Evolutionary conservation across 2,113 vertebrate genomes (phyloP), one percentile per base, ranked within the genome.

Genomic region (Aldabrachelys gigantea): DNA sequence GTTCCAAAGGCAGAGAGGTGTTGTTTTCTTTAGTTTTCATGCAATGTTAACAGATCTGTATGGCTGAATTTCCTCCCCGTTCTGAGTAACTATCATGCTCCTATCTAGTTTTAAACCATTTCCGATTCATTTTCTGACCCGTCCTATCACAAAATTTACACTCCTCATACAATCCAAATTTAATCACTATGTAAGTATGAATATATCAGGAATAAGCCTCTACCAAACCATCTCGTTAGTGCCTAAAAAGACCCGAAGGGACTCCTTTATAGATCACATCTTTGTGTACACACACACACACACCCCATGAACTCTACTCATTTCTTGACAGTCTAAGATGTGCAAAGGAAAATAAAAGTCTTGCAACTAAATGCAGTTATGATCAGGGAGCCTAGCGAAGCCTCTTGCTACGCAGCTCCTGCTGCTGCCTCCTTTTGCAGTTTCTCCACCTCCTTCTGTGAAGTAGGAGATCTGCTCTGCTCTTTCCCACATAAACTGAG

Each of bases 401-500:
- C 82, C 88, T 93, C 89, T 65, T 27, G 35, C 65, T 84, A 88
- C 5, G 50, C 76, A 16, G 84, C 19, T 38, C 24, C 27, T 93
- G n/a, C 56, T 50, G 83, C 86, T 35, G 80, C 76, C 54, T 65
- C 50, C 91, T 44, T 80, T 49, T 35, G 75, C 81, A 69, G 38
- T 96, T 95, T 95, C 89, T 97, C 98, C 97, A 97, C 96, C 97
- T 78, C 85, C 84, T 83, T 53, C 84, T 2, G 59, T 54, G 96
- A 97, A 87, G 92, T 89, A 92, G 82, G 95, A 96, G 95, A 90
- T 93, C 93, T 8, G 92, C 97, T 96, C 94, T 25, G 88, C 92
- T 41, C 95, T 92, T 94, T 94, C 94, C 95, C 94, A 97, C 97
- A 95, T 91, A 90, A 93, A 90, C 91, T 79, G 97, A 98, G 98